A percentile compares a stretch with the other conserved stretches of the same genome.
These are phyloP conservation scores for Xenopus petersii DNA, from an alignment of 2,797 vertebrate genomes.

Conservation along the genomic window DNA sequence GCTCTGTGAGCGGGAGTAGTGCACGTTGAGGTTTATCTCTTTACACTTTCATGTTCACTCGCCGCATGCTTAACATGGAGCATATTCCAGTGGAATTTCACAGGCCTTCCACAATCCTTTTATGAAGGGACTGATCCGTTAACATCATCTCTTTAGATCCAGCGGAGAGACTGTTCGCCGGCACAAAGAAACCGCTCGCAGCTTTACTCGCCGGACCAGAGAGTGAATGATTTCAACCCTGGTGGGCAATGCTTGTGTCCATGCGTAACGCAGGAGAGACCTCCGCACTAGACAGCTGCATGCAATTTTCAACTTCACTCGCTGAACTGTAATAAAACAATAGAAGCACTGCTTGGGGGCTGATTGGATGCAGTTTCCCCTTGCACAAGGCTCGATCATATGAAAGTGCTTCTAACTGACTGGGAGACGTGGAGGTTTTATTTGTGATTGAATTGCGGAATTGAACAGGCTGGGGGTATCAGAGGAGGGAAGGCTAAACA, in stretches of 20 bases:
- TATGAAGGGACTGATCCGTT: conserved; percentile 73
- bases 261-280: conserved; percentile 70
- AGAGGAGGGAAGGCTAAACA: conserved; percentile 75
- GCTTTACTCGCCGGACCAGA: conserved; percentile 67
- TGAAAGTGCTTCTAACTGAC: conserved; percentile 74
- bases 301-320: conserved; percentile 83
- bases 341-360: conserved; percentile 77
- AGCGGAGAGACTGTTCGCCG: conserved; percentile 66
- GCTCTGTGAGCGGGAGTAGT: conserved; percentile 62
- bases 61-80: conserved; percentile 70
- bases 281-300: conserved; percentile 77
- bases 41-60: conserved; percentile 67
- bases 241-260: conserved; percentile 73
- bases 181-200: conserved; percentile 63
- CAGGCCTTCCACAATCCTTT: conserved; percentile 69
- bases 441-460: conserved; percentile 80
- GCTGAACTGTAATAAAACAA: conserved; percentile 88
- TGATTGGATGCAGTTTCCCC: conserved; percentile 75
- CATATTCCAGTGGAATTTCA: conserved; percentile 68
- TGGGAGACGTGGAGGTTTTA: conserved; percentile 79
- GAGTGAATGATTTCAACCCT: conserved; percentile 78
- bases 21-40: conserved; percentile 71
- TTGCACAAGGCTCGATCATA: conserved; percentile 69
- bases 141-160: conserved; percentile 72
- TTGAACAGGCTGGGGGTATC: conserved; percentile 75